Evolutionary conservation across 2,113 vertebrate genomes (phyloP).

Genomic region (Castor canadensis): DNA sequence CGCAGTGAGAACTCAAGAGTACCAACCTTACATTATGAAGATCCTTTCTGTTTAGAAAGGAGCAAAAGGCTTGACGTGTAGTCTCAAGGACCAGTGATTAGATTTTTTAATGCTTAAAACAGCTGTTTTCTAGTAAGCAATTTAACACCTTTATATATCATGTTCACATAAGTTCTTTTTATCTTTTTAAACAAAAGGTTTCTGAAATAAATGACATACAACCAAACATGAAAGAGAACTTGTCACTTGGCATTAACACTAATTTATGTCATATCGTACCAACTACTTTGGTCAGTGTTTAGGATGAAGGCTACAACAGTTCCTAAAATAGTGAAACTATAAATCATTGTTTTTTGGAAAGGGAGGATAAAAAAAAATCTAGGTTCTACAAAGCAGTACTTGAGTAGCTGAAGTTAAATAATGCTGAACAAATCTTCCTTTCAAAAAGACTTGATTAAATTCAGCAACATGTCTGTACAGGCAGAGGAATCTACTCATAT

Average conservation of each 20-base stretch:
- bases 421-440: conserved; percentile 67
- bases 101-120: conserved; percentile 55
- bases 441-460: conserved; percentile 66
- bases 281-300: conserved; percentile 66
- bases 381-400: conserved; percentile 60
- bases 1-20: neutral
- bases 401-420: conserved; percentile 18
- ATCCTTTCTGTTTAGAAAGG: conserved; percentile 57
- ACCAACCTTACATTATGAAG: conserved; percentile 38
- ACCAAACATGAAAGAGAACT: conserved; percentile 48
- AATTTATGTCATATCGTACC: conserved; percentile 51
- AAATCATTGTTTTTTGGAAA: conserved; percentile 51
- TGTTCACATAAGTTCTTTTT: conserved; percentile 61
- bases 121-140: neutral
- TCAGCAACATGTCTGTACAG: conserved; percentile 62
- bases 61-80: conserved; percentile 64
- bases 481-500: conserved; percentile 53
- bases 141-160: conserved; percentile 66
- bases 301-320: conserved; percentile 72
- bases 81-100: conserved; percentile 52
- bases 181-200: conserved; percentile 28
- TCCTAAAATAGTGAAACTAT: conserved; percentile 67
- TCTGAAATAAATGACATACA: conserved; percentile 50
- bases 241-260: conserved; percentile 61
- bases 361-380: conserved; percentile 39